Evolutionary conservation across 2,113 vertebrate species (phyloP), one percentile per base, ranked within the genome.

Genomic region (Megalops atlanticus): DNA sequence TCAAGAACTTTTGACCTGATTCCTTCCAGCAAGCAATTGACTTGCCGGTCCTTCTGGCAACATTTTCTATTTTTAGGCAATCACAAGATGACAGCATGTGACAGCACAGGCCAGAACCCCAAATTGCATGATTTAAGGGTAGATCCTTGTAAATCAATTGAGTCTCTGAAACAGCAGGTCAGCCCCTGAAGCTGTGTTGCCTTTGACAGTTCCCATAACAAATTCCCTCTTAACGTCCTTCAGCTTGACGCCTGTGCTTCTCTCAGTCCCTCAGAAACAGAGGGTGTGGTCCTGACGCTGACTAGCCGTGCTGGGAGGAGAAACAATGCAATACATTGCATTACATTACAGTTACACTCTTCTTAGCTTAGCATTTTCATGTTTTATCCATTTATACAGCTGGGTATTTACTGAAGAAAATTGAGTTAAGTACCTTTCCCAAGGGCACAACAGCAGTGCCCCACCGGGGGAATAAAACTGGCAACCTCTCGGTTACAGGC

Each of bases 71-170:
- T 80, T 76, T 80, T 83, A 79, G 77, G 43, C 52, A 85, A 86
- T 88, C 89, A 88, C 85, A 82, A 38, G 87, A 82, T 39, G 81
- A 49, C 12, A n/a, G 79, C 84, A 85, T 86, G 87, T 87, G 86
- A 87, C 82, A n/a, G 74, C 72, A 81, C 68, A 52, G 41, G 73
- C 40, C n/a, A 8, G 39, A 74, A 11, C 73, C 73, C 77, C n/a
- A 78, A 76, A 82, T 74, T 79, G 77, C 35, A 39, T 76, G 79
- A 84, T 84, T 83, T 79, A 84, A 80, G 69, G 75, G 77, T 78
- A 77, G 74, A 71, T 82, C 74, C 76, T 77, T 84, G 78, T 36
- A 80, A 82, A 82, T 85, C 84, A 84, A 84, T 79, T 75, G 49
- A 73, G 39, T 43, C 79, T 39, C 43, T 35, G 73, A 43, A 43